Evolutionary conservation across 2,888 invertebrate species (phyloP).

Genomic region (Sthenelais limicola): DNA sequence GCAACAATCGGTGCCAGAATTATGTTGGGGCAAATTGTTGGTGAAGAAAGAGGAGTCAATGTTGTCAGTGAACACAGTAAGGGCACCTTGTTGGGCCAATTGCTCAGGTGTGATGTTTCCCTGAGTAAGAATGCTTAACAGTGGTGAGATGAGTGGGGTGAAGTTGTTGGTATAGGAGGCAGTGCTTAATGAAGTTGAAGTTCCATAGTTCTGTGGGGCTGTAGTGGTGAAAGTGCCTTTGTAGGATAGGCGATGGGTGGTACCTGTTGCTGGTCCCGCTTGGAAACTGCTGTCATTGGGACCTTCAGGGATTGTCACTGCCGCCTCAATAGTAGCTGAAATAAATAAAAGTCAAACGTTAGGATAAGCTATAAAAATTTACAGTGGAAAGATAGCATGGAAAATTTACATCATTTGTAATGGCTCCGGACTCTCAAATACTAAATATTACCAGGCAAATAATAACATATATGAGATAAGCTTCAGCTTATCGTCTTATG

Average conservation of each 20-base stretch:
- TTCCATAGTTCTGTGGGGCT: conserved; percentile 66
- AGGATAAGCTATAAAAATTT: too few species aligned
- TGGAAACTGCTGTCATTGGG: conserved; percentile 18
- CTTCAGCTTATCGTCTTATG: too few species aligned
- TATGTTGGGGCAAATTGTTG: neutral
- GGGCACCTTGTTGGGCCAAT: conserved; percentile 44
- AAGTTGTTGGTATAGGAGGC: conserved; percentile 1
- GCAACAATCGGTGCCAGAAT: neutral
- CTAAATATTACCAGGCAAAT: too few species aligned
- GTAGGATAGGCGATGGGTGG: conserved; percentile 75
- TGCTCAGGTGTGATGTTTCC: conserved; percentile 48
- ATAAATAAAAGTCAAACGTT: too few species aligned
- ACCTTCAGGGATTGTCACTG: conserved; percentile 66
- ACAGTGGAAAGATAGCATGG: too few species aligned
- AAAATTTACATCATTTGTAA: too few species aligned
- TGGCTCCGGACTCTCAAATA: too few species aligned
- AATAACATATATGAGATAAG: too few species aligned
- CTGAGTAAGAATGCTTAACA: conserved; percentile 64
- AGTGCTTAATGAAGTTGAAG: conserved; percentile 65
- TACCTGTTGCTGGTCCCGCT: conserved; percentile 33
- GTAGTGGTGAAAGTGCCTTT: conserved; percentile 83
- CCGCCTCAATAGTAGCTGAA: conserved; percentile 68
- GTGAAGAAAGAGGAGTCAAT: conserved; percentile 20
- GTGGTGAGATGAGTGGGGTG: conserved; percentile 62
- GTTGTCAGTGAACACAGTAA: conserved; percentile 44